A percentile compares a stretch with the other conserved stretches of the same genome.
Evolutionary conservation across 2,797 vertebrate species (phyloP).

Genomic region (Mallotus villosus): DNA sequence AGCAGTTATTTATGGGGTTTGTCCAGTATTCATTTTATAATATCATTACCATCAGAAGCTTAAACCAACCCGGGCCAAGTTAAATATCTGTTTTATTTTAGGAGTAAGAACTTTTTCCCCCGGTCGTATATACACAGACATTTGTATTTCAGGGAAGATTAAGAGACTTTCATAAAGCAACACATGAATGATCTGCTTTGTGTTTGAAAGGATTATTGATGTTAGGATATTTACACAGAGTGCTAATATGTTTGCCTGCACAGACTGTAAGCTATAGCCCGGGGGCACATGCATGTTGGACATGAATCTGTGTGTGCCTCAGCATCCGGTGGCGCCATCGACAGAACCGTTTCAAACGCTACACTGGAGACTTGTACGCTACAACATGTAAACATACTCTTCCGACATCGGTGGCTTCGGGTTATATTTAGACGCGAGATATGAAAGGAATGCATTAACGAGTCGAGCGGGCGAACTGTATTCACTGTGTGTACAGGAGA

Average conservation of each 20-base stretch:
- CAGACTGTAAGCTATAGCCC: constrained; percentile 41
- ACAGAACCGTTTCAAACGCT: not conserved
- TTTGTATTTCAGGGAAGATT: constrained; percentile 48
- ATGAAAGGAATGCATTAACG: constrained; percentile 1
- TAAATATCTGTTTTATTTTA: constrained; percentile 83
- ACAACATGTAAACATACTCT: constrained; percentile 9
- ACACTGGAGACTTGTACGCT: constrained; percentile 23
- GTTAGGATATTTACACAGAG: constrained; percentile 44
- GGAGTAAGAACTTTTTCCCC: constrained; percentile 44
- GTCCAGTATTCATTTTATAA: constrained; percentile 78
- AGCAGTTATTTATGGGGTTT: constrained; percentile 77
- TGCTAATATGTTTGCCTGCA: constrained; percentile 51
- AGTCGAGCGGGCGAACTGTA: constrained; percentile 21
- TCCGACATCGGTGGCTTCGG: constrained; percentile 22
- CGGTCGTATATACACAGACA: constrained; percentile 54
- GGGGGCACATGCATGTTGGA: constrained; percentile 37
- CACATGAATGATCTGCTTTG: constrained; percentile 59
- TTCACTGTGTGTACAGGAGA: constrained; percentile 30
- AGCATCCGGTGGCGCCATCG: constrained; percentile 23
- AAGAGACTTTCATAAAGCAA: constrained; percentile 36
- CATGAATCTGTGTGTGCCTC: constrained; percentile 27
- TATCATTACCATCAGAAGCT: constrained; percentile 77
- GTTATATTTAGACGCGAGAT: constrained; percentile 28
- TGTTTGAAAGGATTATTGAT: constrained; percentile 64
- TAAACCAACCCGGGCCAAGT: constrained; percentile 71